A percentile compares a stretch with the other conserved stretches of the same genome.
Conservation (phyloP, 2,797 vertebrate genomes). For the Pterois miles region DNA sequence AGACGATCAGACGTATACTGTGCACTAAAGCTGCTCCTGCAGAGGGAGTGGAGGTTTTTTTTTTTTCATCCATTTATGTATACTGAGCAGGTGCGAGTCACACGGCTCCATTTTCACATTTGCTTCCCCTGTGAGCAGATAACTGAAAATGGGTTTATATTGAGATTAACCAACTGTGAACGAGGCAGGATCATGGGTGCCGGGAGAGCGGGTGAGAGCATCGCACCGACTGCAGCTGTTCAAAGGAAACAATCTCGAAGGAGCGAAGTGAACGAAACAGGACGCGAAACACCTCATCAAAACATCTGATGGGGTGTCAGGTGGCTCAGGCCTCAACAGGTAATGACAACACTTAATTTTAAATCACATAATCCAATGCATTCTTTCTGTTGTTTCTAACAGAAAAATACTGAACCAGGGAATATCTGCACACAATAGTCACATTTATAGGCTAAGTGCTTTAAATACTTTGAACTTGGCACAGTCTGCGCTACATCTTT, state of each 20-base stretch:
- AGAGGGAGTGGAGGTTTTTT: background rate
- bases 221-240: background rate
- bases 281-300: background rate
- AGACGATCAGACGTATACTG: background rate
- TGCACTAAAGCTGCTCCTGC: background rate
- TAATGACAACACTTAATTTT: background rate
- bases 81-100: background rate
- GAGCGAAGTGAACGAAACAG: background rate
- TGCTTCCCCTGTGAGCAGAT: background rate
- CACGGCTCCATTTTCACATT: background rate
- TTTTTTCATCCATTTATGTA: background rate
- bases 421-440: background rate
- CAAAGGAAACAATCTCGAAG: background rate
- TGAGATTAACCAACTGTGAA: background rate
- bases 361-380: rapidly evolving
- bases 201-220: background rate
- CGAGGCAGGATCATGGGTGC: background rate
- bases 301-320: background rate
- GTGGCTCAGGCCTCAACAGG: background rate
- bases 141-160: background rate
- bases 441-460: too few relatives aligned
- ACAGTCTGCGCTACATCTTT: background rate
- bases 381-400: background rate
- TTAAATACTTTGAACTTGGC: too few relatives aligned
- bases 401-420: background rate